phyloP scores from a whole-genome alignment of 2,888 invertebrate species.

The Dryomyza anilis region DNA sequence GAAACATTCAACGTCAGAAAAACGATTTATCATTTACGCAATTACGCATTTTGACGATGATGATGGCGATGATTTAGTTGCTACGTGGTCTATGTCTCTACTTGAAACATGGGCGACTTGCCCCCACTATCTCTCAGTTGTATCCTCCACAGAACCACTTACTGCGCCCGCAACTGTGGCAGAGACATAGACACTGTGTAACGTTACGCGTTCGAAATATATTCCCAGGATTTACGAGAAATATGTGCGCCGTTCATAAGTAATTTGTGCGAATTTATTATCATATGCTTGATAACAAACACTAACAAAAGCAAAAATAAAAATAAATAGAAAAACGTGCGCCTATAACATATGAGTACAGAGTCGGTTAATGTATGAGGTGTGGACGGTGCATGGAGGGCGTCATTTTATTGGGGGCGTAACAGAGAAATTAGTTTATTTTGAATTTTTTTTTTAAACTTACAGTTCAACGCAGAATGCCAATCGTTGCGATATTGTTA shows the following conservation, averaged over 20 bases:
- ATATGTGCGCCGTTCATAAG: not conserved
- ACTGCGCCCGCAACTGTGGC: not conserved
- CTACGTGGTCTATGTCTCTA: conserved; percentile 11
- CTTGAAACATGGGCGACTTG: too few relatives aligned
- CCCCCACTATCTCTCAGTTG: too few relatives aligned
- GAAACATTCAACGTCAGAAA: conserved; percentile 32
- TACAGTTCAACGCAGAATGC: too few relatives aligned
- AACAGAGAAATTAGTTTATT: too few relatives aligned
- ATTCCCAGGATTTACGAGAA: conserved; percentile 2
- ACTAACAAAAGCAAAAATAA: not conserved
- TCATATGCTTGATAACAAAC: conserved; percentile 4
- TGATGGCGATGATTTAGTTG: conserved; percentile 18
- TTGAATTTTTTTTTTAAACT: too few relatives aligned
- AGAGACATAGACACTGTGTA: not conserved
- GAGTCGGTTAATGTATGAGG: too few relatives aligned
- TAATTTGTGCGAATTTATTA: conserved; percentile 17
- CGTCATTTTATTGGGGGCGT: too few relatives aligned
- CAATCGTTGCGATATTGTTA: too few relatives aligned
- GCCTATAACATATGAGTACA: too few relatives aligned
- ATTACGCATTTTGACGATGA: conserved; percentile 38
- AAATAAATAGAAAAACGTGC: too few relatives aligned
- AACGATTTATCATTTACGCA: conserved; percentile 41
- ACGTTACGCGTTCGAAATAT: not conserved
- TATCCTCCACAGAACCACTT: not conserved
- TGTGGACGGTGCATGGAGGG: too few relatives aligned